Evolutionary conservation across 2,888 invertebrate genomes (phyloP), one percentile per base, ranked within the genome.

Genomic region (Atrina japonica): DNA sequence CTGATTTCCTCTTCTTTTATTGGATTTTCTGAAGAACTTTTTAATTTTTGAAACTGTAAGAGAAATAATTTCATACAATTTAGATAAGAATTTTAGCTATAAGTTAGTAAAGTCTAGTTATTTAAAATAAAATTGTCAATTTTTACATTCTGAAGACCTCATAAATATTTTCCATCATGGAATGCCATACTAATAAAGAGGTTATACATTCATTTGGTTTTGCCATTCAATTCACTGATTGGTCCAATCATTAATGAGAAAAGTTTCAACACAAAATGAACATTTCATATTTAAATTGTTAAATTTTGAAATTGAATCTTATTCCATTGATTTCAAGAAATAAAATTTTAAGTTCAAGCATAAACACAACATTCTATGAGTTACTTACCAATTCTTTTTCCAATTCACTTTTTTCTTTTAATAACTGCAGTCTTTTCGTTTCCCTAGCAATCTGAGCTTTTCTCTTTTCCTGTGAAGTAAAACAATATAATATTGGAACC

Each of bases 401-500:
- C 6, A 83, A 75, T 18, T 74, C 47, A 25, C 81, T 66, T 73
- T 86, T 82, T 61, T 82, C 77, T 71, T 82, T 83, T 59, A 79
- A 55, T 21, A 87, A 65, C 40, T 83, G 79, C 6, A 85, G 73
- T 71, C 86, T 75, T 66, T 73, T 80, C 21, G 76, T 76, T 73
- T 88, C 88, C 69, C 76, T 70, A 6, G 75, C 69, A 16, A 80
- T 77, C 69, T 87, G 83, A n/a, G 65, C 61, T 70, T 86, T 86
- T 58, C 86, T 70, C 58, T 79, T 84, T 70, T 87, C 86, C 86
- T 87, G 74, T 9, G 25, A 49, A n/a, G 18, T 35, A 56, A 56
- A 56, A 56, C 23, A 63, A 49, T 18, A 16, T 3, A 58, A 16
- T 5, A 43, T 14, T 23, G 0, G 23, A n/a, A 18, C 21, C n/a